phyloP scores from a whole-genome alignment of 64 coral and sea anemone genomes.

The Astreopora myriophthalma region DNA sequence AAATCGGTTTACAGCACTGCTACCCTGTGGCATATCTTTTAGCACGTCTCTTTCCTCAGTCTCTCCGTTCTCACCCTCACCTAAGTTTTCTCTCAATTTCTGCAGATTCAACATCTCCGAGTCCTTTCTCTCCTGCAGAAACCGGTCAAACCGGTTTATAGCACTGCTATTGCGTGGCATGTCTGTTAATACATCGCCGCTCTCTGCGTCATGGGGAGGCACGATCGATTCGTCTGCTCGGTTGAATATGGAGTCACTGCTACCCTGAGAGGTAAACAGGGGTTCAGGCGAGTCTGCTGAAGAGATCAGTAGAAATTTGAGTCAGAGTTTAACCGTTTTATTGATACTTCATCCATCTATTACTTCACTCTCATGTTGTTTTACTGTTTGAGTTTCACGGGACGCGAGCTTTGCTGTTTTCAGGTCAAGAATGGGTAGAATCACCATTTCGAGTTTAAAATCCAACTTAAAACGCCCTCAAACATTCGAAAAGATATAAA shows the following conservation, averaged over 20 bases:
- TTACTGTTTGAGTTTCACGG: too few species aligned
- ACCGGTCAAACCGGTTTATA: slow-evolving; percentile 64
- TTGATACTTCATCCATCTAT: too few species aligned
- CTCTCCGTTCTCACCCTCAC: neutral
- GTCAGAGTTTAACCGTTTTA: neutral
- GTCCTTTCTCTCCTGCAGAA: slow-evolving; percentile 62
- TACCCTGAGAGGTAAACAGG: neutral
- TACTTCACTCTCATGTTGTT: too few species aligned
- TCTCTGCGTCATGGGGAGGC: neutral
- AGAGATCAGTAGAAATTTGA: neutral
- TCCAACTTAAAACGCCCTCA: too few species aligned
- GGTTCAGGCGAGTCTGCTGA: neutral
- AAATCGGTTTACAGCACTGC: slow-evolving; percentile 45
- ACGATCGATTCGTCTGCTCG: neutral
- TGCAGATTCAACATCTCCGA: slow-evolving; percentile 33
- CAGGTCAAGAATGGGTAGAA: too few species aligned
- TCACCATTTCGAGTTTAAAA: too few species aligned
- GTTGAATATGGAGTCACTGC: slow-evolving; percentile 10
- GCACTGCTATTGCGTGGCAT: neutral
- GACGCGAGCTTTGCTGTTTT: too few species aligned
- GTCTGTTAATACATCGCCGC: slow-evolving; percentile 17
- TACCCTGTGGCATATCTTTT: slow-evolving; percentile 3
- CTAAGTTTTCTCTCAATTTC: neutral
- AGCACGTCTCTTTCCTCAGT: neutral
- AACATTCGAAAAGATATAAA: too few species aligned